These are phyloP conservation scores for Orthonychiurus folsomi DNA, from an alignment of 2,888 invertebrate species.

Conservation along the genomic window DNA sequence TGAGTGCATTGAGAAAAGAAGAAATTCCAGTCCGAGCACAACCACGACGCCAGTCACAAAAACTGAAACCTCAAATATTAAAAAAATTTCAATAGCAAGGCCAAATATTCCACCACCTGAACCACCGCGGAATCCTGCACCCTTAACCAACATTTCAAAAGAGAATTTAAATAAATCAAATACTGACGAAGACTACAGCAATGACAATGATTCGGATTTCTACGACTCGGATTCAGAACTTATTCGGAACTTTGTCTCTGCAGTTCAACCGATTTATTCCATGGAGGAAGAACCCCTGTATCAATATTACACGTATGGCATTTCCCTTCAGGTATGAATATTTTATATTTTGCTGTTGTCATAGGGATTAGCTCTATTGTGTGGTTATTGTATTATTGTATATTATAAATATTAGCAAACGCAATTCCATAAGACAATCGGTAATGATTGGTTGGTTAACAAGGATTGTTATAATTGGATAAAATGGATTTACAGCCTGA, in stretches of 20 bases:
- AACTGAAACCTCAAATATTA: not conserved
- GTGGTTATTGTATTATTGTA: no score
- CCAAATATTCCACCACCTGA: conserved; percentile 35
- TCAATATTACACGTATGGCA: conserved; percentile 77
- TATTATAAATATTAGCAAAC: no score
- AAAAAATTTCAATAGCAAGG: not conserved
- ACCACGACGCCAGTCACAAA: not conserved
- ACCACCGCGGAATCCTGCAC: not conserved
- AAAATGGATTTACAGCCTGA: conserved; percentile 36
- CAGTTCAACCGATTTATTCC: conserved; percentile 40
- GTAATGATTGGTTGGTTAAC: no score
- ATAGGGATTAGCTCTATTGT: no score
- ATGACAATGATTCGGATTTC: conserved; percentile 59
- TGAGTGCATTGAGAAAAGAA: no score
- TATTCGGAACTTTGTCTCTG: conserved; percentile 39
- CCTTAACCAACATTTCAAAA: not conserved
- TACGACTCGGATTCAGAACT: conserved; percentile 54
- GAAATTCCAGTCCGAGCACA: not conserved
- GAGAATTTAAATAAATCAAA: not conserved
- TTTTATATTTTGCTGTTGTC: no score
- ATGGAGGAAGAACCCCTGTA: conserved; percentile 74
- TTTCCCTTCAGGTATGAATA: conserved; percentile 58
- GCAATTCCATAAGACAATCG: no score
- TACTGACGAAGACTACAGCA: conserved; percentile 28
- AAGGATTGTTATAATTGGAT: no score